Evolutionary conservation across 2,888 invertebrate genomes (phyloP).

Genomic region (Matsumyia berberina): DNA sequence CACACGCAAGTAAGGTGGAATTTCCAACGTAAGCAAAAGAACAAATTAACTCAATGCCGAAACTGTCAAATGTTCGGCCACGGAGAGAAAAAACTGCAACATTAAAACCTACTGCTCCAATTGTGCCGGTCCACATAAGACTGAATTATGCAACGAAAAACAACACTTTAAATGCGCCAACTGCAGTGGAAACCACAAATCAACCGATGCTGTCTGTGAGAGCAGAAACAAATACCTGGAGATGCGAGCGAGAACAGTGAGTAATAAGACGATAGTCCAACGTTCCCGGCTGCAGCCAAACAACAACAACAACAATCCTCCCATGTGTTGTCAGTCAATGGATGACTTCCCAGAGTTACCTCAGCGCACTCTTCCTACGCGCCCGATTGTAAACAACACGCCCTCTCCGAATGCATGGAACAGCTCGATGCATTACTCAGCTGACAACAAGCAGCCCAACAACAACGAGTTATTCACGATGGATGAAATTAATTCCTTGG

Average conservation of each 20-base stretch:
- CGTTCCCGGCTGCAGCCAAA: background rate
- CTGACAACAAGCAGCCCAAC: background rate
- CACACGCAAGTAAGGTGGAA: constrained; percentile 15
- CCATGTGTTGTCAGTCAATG: no score
- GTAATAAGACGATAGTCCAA: background rate
- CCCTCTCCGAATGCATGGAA: background rate
- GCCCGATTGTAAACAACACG: background rate
- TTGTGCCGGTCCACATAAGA: constrained; percentile 23
- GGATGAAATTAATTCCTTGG: constrained; percentile 27
- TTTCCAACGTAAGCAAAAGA: background rate
- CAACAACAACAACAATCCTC: background rate
- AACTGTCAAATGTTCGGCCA: constrained; percentile 10
- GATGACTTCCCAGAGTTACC: no score
- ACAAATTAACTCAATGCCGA: no score
- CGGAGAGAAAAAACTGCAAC: constrained; percentile 33
- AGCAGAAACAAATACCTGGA: background rate
- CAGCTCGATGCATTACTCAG: no score
- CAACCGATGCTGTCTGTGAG: background rate
- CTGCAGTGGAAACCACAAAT: background rate
- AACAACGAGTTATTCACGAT: constrained; percentile 15
- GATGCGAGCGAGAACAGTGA: background rate
- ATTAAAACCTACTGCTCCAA: constrained; percentile 15
- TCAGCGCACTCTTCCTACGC: no score
- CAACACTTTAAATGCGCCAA: background rate
- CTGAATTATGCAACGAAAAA: background rate